Conservation (phyloP, 2,113 vertebrate species). For the Gambusia holbrooki region DNA sequence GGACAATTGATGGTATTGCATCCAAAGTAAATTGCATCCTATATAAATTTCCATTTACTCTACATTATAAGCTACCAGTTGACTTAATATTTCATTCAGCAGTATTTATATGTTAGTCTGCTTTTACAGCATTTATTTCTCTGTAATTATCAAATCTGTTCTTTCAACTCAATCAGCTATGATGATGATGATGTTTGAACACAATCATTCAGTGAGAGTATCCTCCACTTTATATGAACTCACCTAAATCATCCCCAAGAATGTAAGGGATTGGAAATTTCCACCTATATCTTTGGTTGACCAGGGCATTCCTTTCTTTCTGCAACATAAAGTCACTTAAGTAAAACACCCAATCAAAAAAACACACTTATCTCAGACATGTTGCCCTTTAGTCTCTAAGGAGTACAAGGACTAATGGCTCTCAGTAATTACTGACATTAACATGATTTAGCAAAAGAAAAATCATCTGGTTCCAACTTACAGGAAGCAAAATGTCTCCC, state of each 20-base stretch:
- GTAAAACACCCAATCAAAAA: background rate
- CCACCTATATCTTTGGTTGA: constrained; percentile 81
- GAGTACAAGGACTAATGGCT: background rate
- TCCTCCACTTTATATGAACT: constrained; percentile 22
- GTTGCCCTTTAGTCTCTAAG: background rate
- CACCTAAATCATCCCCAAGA: constrained; percentile 88
- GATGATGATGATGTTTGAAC: too few species aligned
- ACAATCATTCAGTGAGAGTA: background rate
- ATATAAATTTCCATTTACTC: background rate
- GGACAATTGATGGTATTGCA: background rate
- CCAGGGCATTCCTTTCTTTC: constrained; percentile 80
- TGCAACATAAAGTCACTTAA: constrained; percentile 53
- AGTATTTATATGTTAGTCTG: background rate
- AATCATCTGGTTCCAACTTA: constrained; percentile 41
- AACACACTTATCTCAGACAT: background rate
- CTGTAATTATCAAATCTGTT: background rate
- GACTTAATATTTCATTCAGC: too few species aligned
- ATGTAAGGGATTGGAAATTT: constrained; percentile 91
- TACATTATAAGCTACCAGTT: too few species aligned
- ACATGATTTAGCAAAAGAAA: background rate
- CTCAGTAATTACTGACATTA: background rate
- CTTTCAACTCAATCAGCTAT: background rate
- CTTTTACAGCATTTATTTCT: background rate
- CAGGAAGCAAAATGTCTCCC: constrained; percentile 86
- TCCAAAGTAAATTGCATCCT: background rate